Conservation (phyloP, 1,140 invertebrate genomes). For the Bombus superbus region DNA sequence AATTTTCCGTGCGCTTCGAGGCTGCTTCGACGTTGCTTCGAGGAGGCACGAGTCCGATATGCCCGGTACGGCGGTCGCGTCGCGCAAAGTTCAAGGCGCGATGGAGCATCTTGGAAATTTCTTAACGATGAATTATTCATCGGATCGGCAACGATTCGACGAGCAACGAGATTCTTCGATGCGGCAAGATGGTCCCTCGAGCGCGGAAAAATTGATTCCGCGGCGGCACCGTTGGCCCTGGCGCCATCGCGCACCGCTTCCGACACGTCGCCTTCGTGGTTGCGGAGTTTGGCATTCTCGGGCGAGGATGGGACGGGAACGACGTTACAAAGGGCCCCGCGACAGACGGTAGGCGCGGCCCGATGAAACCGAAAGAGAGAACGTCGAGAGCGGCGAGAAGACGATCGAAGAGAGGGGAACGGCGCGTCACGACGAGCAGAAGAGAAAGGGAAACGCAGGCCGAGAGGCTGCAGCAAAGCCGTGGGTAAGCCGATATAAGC, state of each 20-base stretch:
- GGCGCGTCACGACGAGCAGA: background rate
- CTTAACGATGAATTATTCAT: slow-evolving; percentile 51
- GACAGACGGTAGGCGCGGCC: slow-evolving; percentile 61
- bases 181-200: background rate
- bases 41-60: background rate
- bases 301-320: background rate
- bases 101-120: slow-evolving; percentile 9
- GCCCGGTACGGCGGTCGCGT: background rate
- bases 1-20: background rate
- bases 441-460: slow-evolving; percentile 47
- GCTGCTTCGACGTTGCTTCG: too few species aligned
- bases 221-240: background rate
- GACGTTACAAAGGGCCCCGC: slow-evolving; percentile 40
- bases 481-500: slow-evolving; percentile 69
- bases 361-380: slow-evolving; percentile 21
- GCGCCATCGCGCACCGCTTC: background rate
- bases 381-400: background rate
- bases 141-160: background rate
- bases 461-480: slow-evolving; percentile 64
- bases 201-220: slow-evolving; percentile 19
- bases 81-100: too few species aligned
- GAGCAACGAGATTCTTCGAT: slow-evolving; percentile 9
- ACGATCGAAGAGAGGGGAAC: background rate
- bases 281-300: background rate
- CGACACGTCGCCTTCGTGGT: background rate